Evolutionary conservation across 2,888 invertebrate genomes (phyloP).

Genomic region (Macrophya alboannulata): DNA sequence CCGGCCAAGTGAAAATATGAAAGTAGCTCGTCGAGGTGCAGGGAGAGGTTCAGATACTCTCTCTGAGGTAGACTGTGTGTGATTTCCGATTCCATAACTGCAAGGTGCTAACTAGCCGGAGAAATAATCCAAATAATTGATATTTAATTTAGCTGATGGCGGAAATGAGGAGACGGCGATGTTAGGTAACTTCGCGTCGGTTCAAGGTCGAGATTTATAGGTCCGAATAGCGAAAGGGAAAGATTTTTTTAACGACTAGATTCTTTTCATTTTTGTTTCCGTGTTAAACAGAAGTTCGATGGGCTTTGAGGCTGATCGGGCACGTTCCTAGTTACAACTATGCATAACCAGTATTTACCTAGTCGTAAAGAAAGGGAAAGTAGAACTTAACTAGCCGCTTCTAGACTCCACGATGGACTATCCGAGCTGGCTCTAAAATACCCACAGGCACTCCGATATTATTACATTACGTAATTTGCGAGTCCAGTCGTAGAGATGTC

Average conservation of each 20-base stretch:
- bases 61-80: conserved; percentile 59
- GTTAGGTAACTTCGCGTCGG: not conserved
- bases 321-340: not conserved
- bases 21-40: conserved; percentile 74
- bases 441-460: conserved; percentile 65
- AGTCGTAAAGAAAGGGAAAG: conserved; percentile 79
- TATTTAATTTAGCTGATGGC: not conserved
- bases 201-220: not conserved
- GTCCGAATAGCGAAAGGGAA: not conserved
- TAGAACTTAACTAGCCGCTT: conserved; percentile 60
- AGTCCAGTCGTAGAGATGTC: conserved; percentile 58
- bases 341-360: conserved; percentile 62
- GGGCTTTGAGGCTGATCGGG: not conserved
- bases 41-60: conserved; percentile 68
- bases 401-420: conserved; percentile 64
- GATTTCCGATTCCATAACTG: conserved; percentile 51
- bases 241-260: not conserved
- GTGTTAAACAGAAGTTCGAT: not conserved
- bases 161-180: not conserved
- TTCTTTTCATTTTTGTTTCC: not conserved
- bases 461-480: conserved; percentile 70
- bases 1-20: conserved; percentile 79
- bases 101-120: conserved; percentile 23
- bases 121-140: not conserved
- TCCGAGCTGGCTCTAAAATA: not conserved